Evolutionary conservation across 2,888 invertebrate genomes (phyloP).

Genomic region (Eucera pruinosa): DNA sequence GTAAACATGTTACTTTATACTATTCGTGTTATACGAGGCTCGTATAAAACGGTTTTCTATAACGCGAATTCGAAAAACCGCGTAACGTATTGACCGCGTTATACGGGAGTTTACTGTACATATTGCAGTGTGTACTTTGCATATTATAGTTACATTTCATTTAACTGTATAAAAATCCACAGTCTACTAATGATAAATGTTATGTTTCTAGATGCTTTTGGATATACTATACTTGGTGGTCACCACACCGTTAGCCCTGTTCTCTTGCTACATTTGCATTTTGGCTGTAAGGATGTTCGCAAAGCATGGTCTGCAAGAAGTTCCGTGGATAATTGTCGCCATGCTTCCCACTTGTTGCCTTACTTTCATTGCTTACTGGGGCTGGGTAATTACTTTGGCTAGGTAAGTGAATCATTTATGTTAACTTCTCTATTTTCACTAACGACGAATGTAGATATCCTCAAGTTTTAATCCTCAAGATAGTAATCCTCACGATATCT

Average conservation of each 20-base stretch:
- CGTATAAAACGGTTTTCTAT: too few species aligned
- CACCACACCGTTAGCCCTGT: conserved; percentile 81
- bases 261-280: conserved; percentile 81
- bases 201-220: conserved; percentile 76
- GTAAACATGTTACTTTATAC: too few species aligned
- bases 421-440: neutral
- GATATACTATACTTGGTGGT: conserved; percentile 80
- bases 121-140: too few species aligned
- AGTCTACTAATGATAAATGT: neutral
- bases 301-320: conserved; percentile 77
- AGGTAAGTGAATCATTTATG: conserved; percentile 72
- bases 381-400: conserved; percentile 81
- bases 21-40: too few species aligned
- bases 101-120: too few species aligned
- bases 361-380: conserved; percentile 82
- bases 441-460: too few species aligned
- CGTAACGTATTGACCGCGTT: too few species aligned
- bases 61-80: too few species aligned
- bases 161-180: too few species aligned
- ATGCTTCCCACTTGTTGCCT: conserved; percentile 82
- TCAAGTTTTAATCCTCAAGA: too few species aligned
- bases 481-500: too few species aligned
- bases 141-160: too few species aligned
- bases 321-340: conserved; percentile 82
- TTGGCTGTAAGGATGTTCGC: conserved; percentile 78